Percentiles rank a stretch among this genome's conserved stretches.
Conservation (phyloP, 2,797 vertebrate genomes). For the Silurus lanzhouensis region DNA sequence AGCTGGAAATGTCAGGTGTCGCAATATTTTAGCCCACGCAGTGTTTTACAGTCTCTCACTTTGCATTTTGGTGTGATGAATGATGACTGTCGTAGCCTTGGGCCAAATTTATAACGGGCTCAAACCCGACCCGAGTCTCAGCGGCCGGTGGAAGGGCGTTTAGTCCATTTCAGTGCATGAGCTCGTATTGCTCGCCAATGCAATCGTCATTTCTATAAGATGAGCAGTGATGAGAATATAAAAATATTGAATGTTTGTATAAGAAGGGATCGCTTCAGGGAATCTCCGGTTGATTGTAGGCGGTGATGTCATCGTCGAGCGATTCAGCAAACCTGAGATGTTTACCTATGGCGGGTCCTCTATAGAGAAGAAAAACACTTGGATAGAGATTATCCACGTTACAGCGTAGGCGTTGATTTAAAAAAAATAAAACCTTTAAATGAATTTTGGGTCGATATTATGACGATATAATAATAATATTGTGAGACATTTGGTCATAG, state of each 20-base stretch:
- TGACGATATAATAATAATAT: background rate
- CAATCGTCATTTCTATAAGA: no score
- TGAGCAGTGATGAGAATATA: background rate
- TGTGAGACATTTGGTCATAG: background rate
- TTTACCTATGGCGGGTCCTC: constrained; percentile 39
- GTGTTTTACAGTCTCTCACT: no score
- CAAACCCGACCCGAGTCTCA: background rate
- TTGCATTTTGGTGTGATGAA: background rate
- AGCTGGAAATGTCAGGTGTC: no score
- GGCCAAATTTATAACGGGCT: background rate
- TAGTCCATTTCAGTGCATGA: background rate
- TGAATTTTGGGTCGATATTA: background rate
- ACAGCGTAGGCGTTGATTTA: background rate
- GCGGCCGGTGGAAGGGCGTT: background rate
- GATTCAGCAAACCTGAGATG: constrained; percentile 17
- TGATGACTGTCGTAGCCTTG: constrained; percentile 5
- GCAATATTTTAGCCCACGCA: no score
- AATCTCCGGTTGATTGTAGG: background rate
- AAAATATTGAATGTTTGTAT: background rate
- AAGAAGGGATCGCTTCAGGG: background rate
- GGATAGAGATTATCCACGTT: background rate
- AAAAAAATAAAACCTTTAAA: background rate
- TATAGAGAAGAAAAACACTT: background rate
- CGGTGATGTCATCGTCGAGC: constrained; percentile 28
- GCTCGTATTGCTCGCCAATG: no score